Conservation (phyloP, 2,113 vertebrate species). For the Myotis brandtii region DNA sequence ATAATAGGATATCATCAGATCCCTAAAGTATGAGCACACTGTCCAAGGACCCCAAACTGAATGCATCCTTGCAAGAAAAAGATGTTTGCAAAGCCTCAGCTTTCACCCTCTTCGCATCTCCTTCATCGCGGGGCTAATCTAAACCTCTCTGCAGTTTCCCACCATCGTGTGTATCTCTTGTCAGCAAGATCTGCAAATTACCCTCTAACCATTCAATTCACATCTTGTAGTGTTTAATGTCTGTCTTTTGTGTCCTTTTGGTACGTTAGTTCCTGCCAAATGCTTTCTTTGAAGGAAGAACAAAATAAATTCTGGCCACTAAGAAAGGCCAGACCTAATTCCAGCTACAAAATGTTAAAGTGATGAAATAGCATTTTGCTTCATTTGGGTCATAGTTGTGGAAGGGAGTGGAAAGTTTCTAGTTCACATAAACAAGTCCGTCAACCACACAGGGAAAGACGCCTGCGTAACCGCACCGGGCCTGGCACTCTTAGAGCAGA, state of each 20-base stretch:
- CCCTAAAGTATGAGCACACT: background rate
- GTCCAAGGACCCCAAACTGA: background rate
- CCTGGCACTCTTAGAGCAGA: background rate
- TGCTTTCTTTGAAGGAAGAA: slow-evolving; percentile 65
- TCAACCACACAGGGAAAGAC: background rate
- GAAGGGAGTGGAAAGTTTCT: slow-evolving; percentile 38
- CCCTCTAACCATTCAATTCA: slow-evolving; percentile 69
- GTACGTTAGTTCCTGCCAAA: slow-evolving; percentile 62
- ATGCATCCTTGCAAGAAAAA: background rate
- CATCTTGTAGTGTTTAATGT: slow-evolving; percentile 69
- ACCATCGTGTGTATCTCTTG: slow-evolving; percentile 46
- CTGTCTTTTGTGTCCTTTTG: slow-evolving; percentile 53
- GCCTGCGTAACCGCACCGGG: background rate
- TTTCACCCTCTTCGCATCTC: background rate
- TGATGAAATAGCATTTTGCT: slow-evolving; percentile 70
- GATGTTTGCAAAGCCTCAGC: background rate
- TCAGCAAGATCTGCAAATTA: slow-evolving; percentile 68
- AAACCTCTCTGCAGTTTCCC: slow-evolving; percentile 45
- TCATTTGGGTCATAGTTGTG: slow-evolving; percentile 39
- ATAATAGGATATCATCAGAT: background rate
- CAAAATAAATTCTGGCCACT: slow-evolving; percentile 72
- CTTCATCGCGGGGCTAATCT: slow-evolving; percentile 7
- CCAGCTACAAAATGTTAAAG: slow-evolving; percentile 68
- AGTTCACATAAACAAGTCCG: slow-evolving; percentile 34
- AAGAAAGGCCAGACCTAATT: slow-evolving; percentile 66